Conservation (phyloP, 37 sponge, comb jelly and placozoan genomes). For the Mnemiopsis leidyi region DNA sequence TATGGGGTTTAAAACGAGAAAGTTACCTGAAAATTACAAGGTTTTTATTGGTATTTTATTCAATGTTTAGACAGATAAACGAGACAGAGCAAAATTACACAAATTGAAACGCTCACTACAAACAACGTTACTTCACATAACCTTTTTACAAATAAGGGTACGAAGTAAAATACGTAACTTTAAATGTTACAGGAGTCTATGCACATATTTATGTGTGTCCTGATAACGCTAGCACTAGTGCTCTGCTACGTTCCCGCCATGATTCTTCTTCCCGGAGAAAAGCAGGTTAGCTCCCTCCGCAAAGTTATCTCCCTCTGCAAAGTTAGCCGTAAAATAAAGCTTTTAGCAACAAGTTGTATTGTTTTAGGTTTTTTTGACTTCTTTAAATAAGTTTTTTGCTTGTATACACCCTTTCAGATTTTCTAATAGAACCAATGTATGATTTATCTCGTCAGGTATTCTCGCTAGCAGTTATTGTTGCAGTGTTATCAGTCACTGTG, state of each 20-base stretch:
- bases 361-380: too few relatives aligned
- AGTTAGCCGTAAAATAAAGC: not conserved
- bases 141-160: too few relatives aligned
- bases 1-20: conserved; percentile 28
- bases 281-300: not conserved
- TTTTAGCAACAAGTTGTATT: not conserved
- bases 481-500: not conserved
- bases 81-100: too few relatives aligned
- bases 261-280: not conserved
- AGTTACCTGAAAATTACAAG: conserved; percentile 57
- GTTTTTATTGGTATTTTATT: too few relatives aligned
- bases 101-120: too few relatives aligned
- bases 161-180: too few relatives aligned
- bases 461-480: conserved; percentile 5
- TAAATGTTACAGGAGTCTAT: conserved; percentile 25
- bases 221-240: conserved; percentile 50
- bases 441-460: conserved; percentile 60
- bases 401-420: too few relatives aligned
- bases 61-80: too few relatives aligned
- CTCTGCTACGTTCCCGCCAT: not conserved
- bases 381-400: too few relatives aligned
- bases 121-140: too few relatives aligned
- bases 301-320: too few relatives aligned
- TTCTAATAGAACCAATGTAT: too few relatives aligned
- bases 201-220: conserved; percentile 27